A percentile compares a stretch with the other conserved stretches of the same genome.
Conservation (phyloP, 2,888 invertebrate species). For the Ichneumoninae sp. region DNA sequence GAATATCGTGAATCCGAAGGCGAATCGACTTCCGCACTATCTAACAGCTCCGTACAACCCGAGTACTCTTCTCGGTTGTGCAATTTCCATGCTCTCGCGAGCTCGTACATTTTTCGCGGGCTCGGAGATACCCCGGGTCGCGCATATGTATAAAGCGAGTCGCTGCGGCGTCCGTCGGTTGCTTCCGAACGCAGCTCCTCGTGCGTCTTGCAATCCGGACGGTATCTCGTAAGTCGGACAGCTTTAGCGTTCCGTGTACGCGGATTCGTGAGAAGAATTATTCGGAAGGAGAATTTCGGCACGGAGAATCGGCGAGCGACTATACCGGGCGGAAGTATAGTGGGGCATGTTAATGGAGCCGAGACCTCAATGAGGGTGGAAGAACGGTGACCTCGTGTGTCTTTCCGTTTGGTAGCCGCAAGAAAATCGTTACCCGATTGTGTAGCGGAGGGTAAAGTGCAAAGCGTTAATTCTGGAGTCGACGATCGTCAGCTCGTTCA, state of each 20-base stretch:
- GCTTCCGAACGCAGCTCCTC: neutral
- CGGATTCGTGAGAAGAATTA: slow-evolving; percentile 8
- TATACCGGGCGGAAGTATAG: neutral
- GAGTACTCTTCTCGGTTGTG: slow-evolving; percentile 59
- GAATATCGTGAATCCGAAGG: slow-evolving; percentile 63
- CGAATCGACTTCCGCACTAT: slow-evolving; percentile 63
- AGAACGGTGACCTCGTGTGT: neutral
- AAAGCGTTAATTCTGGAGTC: too few relatives aligned
- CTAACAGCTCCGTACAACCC: slow-evolving; percentile 57
- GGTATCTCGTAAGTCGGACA: too few relatives aligned
- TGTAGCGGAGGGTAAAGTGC: too few relatives aligned
- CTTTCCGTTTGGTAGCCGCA: neutral
- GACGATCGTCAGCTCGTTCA: too few relatives aligned
- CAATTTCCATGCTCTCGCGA: slow-evolving; percentile 48
- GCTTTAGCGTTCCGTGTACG: neutral
- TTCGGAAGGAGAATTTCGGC: slow-evolving; percentile 14
- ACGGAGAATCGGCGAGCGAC: neutral
- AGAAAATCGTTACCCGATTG: too few relatives aligned
- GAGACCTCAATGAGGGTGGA: slow-evolving; percentile 3
- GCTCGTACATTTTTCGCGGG: neutral
- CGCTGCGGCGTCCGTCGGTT: neutral
- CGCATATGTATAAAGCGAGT: neutral
- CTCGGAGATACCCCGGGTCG: neutral
- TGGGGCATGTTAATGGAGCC: neutral
- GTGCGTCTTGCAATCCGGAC: neutral